A percentile compares a stretch with the other conserved stretches of the same genome.
phyloP scores from a whole-genome alignment of 2,797 vertebrate genomes.

The Kryptopterus vitreolus region DNA sequence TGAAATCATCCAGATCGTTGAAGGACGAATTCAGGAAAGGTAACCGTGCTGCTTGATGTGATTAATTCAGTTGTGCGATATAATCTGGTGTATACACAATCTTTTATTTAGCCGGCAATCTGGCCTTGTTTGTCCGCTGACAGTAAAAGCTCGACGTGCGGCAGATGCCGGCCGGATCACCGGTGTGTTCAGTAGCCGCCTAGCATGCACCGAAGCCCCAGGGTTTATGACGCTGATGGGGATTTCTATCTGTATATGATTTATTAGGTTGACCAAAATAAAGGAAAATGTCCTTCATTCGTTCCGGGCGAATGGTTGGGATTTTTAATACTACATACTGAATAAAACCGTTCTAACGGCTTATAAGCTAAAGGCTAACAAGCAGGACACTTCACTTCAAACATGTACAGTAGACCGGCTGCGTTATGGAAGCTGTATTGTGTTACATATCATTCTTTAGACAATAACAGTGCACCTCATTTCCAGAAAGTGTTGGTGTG shows the following conservation, averaged over 20 bases:
- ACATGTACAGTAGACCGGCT: too few relatives aligned
- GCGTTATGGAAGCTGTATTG: background rate
- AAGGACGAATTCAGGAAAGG: slow-evolving; percentile 74
- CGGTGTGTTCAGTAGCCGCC: too few relatives aligned
- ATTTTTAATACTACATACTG: background rate
- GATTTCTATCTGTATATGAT: background rate
- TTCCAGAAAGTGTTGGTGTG: slow-evolving; percentile 41
- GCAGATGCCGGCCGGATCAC: too few relatives aligned
- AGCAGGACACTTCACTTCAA: background rate
- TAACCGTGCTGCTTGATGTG: slow-evolving; percentile 46
- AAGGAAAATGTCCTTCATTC: too few relatives aligned
- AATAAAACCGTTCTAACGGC: background rate
- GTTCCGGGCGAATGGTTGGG: background rate
- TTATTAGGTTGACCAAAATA: background rate
- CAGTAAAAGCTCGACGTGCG: too few relatives aligned
- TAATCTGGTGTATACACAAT: background rate
- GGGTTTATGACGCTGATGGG: background rate
- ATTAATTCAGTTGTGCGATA: background rate
- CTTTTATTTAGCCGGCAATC: background rate
- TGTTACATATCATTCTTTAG: background rate
- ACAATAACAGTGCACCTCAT: background rate
- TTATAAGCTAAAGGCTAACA: background rate
- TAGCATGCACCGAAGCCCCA: background rate
- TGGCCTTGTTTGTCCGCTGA: background rate
- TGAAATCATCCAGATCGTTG: slow-evolving; percentile 75